These are phyloP conservation scores for Automeris io DNA, from an alignment of 2,888 invertebrate species.

Conservation along the genomic window DNA sequence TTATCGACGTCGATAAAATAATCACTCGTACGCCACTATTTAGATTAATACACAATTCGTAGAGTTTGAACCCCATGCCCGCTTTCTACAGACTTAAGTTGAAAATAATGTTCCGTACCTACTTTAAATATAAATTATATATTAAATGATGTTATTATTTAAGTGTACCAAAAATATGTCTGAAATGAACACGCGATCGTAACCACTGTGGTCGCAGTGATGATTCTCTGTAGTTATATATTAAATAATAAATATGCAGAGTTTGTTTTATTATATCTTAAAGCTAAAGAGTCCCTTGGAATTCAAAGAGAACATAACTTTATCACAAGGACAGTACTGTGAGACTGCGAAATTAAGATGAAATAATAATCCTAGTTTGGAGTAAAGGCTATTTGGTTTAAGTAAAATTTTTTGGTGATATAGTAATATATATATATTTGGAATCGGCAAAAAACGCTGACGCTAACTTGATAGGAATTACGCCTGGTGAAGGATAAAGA, in stretches of 20 bases:
- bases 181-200: conserved; percentile 25
- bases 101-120: conserved; percentile 22
- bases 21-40: not conserved
- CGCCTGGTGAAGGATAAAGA: no score
- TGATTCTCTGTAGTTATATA: conserved; percentile 70
- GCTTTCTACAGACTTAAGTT: conserved; percentile 27
- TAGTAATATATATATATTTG: no score
- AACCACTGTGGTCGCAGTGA: conserved; percentile 35
- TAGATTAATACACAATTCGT: not conserved
- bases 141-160: conserved; percentile 24
- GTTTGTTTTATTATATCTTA: conserved; percentile 8
- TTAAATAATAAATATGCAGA: conserved; percentile 39
- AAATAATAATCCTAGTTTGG: no score
- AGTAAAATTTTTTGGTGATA: no score
- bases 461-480: no score
- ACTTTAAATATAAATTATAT: conserved; percentile 25
- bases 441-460: no score
- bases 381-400: no score
- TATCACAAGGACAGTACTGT: not conserved
- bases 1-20: no score
- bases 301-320: conserved; percentile 3
- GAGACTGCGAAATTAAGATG: no score
- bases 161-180: conserved; percentile 63
- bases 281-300: conserved; percentile 5
- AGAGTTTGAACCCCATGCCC: conserved; percentile 10